Evolutionary conservation across 1,140 invertebrate genomes (phyloP).

Genomic region (Diabrotica virgifera): DNA sequence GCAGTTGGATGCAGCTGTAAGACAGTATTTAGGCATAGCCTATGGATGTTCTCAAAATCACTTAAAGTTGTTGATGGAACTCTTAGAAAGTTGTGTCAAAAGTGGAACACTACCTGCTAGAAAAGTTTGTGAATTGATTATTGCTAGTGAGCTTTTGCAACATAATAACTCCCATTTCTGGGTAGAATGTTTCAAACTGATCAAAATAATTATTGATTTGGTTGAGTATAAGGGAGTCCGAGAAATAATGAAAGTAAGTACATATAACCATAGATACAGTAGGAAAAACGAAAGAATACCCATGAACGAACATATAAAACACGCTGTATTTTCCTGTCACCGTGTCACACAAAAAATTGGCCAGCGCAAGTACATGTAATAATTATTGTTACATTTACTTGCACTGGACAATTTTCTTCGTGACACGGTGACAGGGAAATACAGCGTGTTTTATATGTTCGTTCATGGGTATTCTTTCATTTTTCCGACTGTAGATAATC

Average conservation of each 20-base stretch:
- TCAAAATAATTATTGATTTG: constrained; percentile 80
- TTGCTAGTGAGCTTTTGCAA: constrained; percentile 74
- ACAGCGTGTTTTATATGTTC: no score
- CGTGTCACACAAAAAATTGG: no score
- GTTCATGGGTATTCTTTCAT: no score
- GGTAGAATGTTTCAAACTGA: constrained; percentile 83
- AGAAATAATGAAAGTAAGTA: constrained; percentile 82
- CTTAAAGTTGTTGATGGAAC: constrained; percentile 66
- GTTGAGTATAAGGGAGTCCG: constrained; percentile 95
- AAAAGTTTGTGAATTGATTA: constrained; percentile 79
- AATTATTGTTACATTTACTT: no score
- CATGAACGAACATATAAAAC: no score
- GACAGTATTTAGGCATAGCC: constrained; percentile 67
- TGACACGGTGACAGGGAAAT: no score
- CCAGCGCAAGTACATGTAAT: no score
- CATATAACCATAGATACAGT: no score
- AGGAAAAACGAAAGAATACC: no score
- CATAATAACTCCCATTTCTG: constrained; percentile 79
- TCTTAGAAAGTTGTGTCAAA: constrained; percentile 71
- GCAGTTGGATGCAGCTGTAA: constrained; percentile 66
- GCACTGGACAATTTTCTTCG: no score
- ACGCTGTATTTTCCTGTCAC: no score
- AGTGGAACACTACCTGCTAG: constrained; percentile 64
- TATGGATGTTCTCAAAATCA: constrained; percentile 67
- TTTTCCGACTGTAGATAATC: no score